phyloP scores from a whole-genome alignment of 2,888 invertebrate species.

The Sphecodes monilicornis region DNA sequence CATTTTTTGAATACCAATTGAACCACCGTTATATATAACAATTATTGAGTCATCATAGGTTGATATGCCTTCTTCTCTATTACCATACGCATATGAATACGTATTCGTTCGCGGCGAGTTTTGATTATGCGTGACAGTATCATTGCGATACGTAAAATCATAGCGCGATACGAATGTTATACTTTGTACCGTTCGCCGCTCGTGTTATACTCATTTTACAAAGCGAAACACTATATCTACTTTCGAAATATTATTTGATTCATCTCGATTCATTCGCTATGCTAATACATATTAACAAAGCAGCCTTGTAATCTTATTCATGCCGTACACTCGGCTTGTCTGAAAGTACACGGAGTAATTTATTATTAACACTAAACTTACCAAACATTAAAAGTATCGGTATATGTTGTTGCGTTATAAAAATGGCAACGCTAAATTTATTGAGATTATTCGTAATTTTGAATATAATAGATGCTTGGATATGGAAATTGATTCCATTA shows the following conservation, averaged over 20 bases:
- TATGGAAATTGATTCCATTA: too few species aligned
- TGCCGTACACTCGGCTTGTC: not conserved
- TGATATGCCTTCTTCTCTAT: not conserved
- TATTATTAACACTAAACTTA: too few species aligned
- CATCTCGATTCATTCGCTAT: not conserved
- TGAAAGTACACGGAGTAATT: not conserved
- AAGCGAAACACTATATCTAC: not conserved
- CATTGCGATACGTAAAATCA: conserved; percentile 34
- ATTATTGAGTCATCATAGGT: not conserved
- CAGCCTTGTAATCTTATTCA: not conserved
- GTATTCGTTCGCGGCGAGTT: not conserved
- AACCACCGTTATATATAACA: not conserved
- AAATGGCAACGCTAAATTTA: too few species aligned
- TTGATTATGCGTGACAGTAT: conserved; percentile 27
- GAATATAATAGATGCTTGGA: too few species aligned
- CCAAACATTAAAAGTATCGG: too few species aligned
- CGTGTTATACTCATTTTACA: not conserved
- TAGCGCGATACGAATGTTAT: conserved; percentile 4
- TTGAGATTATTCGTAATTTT: too few species aligned
- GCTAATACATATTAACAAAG: not conserved
- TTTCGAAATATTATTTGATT: not conserved
- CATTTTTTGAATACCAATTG: not conserved
- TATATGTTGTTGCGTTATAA: too few species aligned
- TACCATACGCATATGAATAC: not conserved
- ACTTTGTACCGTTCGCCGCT: not conserved